These are phyloP conservation scores for Coilia nasus DNA, from an alignment of 2,797 vertebrate genomes.

Conservation along the genomic window DNA sequence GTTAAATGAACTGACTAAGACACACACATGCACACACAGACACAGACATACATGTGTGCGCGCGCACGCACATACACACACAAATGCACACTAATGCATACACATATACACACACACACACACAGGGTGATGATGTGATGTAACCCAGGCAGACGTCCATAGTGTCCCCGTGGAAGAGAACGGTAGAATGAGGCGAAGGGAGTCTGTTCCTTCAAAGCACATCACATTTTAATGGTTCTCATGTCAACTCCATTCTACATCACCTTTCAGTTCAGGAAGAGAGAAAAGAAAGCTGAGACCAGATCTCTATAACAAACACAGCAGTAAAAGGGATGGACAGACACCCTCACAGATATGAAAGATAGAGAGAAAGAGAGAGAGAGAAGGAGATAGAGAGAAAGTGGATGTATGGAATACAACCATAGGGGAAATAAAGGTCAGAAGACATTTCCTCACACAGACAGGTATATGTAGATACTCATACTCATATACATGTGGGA, in stretches of 20 bases:
- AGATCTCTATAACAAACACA: conserved; percentile 52
- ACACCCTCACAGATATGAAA: neutral
- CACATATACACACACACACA: neutral
- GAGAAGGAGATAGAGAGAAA: neutral
- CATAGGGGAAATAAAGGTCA: conserved; percentile 16
- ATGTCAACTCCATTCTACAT: conserved; percentile 61
- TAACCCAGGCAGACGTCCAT: neutral
- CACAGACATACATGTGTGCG: neutral
- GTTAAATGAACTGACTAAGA: neutral
- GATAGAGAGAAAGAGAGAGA: neutral
- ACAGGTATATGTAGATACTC: conserved; percentile 54
- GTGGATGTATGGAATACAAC: neutral
- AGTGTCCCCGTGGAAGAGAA: neutral
- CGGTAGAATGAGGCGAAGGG: conserved; percentile 32
- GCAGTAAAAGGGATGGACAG: neutral
- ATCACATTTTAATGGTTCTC: conserved; percentile 63
- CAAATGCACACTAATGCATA: conserved; percentile 1
- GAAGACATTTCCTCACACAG: conserved; percentile 48
- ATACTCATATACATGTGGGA: conserved; percentile 54
- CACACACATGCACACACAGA: neutral
- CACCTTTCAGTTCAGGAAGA: conserved; percentile 58
- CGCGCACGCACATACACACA: neutral
- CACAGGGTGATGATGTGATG: neutral
- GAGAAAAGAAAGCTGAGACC: conserved; percentile 59
- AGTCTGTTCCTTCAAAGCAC: conserved; percentile 54